Base-by-base conservation (phyloP, 2,888 invertebrate species). In the Galerucella pusilla region DNA sequence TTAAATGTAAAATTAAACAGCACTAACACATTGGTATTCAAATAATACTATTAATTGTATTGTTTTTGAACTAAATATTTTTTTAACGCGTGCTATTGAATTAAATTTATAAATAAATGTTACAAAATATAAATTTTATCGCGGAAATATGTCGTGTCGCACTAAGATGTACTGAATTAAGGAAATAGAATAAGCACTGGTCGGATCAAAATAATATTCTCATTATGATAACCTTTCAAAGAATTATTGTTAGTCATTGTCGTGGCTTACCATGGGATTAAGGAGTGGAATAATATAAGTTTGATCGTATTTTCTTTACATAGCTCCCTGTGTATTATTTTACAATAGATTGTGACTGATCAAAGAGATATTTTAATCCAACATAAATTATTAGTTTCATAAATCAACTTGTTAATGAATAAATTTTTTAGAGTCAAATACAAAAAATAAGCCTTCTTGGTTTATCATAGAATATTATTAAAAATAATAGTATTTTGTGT, bases 201-300 rank as follows among this genome's bases (percentile, higher is more conserved):
- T 60, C 16, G 68, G 60, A 60, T 35, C 20, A 59, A 59, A 57
- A 68, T 63, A 60, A 35, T 28, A 68, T 59, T 68, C 61, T 49
- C 49, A 46, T 49, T 12, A 46, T 10, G 69, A 69, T 69, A 69
- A 69, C 69, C 69, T 69, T 69, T 69, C 16, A 46, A 60, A 68
- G 60, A 68, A 59, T 68, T 42, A 42, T 42, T 45, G 9, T 67
- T 67, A 28, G 67, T 52, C 28, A 28, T 54, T 12, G 28, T 54
- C 52, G 42, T 52, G 20, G 4, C 46, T n/a, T 49, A 12, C 20
- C 20, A 16, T 65, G 1, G 65, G 35, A 42, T 42, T 42, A 42
- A 42, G 7, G 35, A 7, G 7, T 42, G 7, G 35, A 42, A 42
- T 42, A 42, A 42, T 42, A 42, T 42, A 42, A 7, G 35, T 42